Evolutionary conservation across 2,113 vertebrate genomes (phyloP).

Genomic region (Sciurus niger): DNA sequence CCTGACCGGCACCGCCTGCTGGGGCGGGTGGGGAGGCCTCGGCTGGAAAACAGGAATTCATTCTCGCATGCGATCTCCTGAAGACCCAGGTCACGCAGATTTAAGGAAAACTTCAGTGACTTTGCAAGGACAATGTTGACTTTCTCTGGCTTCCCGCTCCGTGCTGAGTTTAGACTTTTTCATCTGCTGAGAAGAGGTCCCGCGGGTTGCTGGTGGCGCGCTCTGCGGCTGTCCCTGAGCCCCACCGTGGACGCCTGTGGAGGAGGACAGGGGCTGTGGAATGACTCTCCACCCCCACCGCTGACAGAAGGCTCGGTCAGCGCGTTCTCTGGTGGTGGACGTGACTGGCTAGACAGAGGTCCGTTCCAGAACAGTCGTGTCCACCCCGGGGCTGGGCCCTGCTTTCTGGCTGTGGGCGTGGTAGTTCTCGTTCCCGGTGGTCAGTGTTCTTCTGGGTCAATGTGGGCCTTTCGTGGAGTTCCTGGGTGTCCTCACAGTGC

Average conservation of each 20-base stretch:
- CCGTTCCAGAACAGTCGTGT: rapidly evolving
- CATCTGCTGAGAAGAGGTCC: background rate
- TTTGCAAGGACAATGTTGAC: background rate
- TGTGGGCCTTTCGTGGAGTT: background rate
- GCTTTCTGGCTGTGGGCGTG: rapidly evolving
- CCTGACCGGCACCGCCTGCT: background rate
- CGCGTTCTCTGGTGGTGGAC: background rate
- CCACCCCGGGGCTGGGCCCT: background rate
- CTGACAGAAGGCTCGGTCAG: background rate
- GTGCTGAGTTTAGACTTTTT: background rate
- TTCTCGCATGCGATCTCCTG: background rate
- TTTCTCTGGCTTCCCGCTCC: background rate
- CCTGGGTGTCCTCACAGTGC: background rate
- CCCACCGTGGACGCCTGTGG: background rate
- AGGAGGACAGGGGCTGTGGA: background rate
- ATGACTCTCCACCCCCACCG: rapidly evolving
- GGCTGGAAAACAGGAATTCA: background rate
- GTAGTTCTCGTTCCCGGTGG: background rate
- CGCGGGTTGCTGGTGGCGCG: rapidly evolving
- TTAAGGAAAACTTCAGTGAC: background rate
- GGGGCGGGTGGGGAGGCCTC: background rate
- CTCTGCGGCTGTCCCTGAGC: too few species aligned
- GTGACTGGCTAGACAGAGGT: background rate
- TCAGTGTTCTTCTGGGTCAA: background rate
- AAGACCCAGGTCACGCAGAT: background rate